A percentile compares a stretch with the other conserved stretches of the same genome.
phyloP scores from a whole-genome alignment of 2,888 invertebrate genomes.

The Lacanobia wlatinum region DNA sequence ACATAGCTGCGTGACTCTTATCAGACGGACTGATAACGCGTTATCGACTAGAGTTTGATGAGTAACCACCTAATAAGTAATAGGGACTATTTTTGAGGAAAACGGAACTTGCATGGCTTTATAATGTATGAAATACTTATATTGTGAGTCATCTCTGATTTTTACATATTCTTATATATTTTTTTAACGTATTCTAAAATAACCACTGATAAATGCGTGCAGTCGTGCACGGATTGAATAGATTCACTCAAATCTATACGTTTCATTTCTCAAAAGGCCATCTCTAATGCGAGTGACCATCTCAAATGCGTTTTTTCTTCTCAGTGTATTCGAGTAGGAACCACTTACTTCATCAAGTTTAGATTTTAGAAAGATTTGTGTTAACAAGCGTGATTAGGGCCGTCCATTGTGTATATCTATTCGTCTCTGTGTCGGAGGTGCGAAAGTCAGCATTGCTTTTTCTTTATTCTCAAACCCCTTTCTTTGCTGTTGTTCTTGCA shows the following conservation, averaged over 20 bases:
- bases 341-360: too few species aligned
- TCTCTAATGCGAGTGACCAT: too few species aligned
- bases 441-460: too few species aligned
- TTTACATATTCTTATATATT: neutral
- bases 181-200: neutral
- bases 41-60: conserved; percentile 61
- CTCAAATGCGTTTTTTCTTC: too few species aligned
- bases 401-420: too few species aligned
- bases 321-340: too few species aligned
- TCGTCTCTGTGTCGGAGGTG: too few species aligned
- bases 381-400: too few species aligned
- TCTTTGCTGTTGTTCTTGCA: too few species aligned
- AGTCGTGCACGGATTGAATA: neutral
- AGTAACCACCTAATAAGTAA: conserved; percentile 29
- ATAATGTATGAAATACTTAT: neutral
- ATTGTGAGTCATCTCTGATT: conserved; percentile 11
- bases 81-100: conserved; percentile 8
- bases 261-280: too few species aligned
- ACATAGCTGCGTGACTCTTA: conserved; percentile 57
- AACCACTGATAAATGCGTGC: neutral
- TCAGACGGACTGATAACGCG: conserved; percentile 53
- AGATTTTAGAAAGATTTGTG: too few species aligned
- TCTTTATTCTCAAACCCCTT: too few species aligned
- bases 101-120: conserved; percentile 3
- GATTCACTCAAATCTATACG: neutral